Evolutionary conservation across 2,797 vertebrate species (phyloP).

Genomic region (Falco peregrinus): DNA sequence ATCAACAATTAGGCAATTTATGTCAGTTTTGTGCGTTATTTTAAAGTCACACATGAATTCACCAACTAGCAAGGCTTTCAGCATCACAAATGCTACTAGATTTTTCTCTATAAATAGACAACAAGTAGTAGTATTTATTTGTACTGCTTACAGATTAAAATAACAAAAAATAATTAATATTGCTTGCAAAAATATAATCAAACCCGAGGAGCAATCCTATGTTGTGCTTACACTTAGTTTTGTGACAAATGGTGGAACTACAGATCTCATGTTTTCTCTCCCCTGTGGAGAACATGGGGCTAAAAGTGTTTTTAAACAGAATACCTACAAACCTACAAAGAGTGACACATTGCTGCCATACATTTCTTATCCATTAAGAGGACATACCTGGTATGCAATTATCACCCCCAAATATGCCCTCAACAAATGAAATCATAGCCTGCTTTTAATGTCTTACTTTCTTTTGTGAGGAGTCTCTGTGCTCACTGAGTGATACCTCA

Average conservation of each 20-base stretch:
- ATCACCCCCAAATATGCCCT: conserved; percentile 19
- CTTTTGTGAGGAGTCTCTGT: conserved; percentile 91
- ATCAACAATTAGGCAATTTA: not conserved
- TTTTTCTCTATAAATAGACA: not conserved
- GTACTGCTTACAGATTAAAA: not conserved
- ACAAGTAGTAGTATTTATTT: not conserved
- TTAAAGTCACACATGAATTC: not conserved
- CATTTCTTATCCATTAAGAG: not conserved
- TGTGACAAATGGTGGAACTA: not conserved
- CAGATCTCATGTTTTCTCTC: not conserved
- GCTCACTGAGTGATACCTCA: conserved; percentile 97
- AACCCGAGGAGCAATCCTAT: not conserved
- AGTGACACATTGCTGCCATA: not conserved
- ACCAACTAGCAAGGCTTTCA: not conserved
- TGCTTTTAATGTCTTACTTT: conserved; percentile 84
- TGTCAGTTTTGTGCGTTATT: not conserved
- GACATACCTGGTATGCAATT: not conserved
- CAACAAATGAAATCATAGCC: conserved; percentile 19
- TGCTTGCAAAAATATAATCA: not conserved
- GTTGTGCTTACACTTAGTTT: not conserved
- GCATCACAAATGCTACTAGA: not conserved
- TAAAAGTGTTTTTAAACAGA: not conserved
- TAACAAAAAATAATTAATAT: not conserved
- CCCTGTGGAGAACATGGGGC: not conserved
- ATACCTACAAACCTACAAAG: not conserved